A percentile compares a stretch with the other conserved stretches of the same genome.
These are phyloP conservation scores for Sesamia nonagrioides DNA, from an alignment of 1,140 invertebrate species.

Conservation along the genomic window DNA sequence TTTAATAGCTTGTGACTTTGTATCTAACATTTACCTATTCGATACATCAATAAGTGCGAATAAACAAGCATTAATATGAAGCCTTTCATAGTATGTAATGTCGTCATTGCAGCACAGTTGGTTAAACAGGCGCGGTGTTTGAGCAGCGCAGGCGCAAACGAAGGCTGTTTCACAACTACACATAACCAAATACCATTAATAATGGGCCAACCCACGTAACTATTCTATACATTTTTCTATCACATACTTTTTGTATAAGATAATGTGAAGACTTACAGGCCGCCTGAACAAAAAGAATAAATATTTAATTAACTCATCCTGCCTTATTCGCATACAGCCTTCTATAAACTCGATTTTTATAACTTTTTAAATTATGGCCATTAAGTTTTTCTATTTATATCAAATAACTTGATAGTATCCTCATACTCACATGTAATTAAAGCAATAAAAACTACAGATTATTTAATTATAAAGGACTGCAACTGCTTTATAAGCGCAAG, in stretches of 20 bases:
- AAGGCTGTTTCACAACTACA: constrained; percentile 52
- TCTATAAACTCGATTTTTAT: not conserved
- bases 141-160: constrained; percentile 39
- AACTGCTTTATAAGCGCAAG: constrained; percentile 7
- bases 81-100: constrained; percentile 4
- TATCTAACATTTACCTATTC: constrained; percentile 3
- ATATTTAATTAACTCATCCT: not conserved
- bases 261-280: not conserved
- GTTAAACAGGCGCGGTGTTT: constrained; percentile 40
- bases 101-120: constrained; percentile 38
- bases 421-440: not conserved
- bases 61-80: constrained; percentile 9
- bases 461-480: not conserved
- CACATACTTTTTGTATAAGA: not conserved
- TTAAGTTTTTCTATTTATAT: constrained; percentile 6
- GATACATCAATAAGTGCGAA: constrained; percentile 30
- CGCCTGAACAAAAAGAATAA: not conserved
- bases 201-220: constrained; percentile 21
- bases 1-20: not conserved
- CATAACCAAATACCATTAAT: constrained; percentile 48
- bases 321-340: not conserved
- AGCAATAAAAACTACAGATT: not conserved
- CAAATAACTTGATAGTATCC: not conserved
- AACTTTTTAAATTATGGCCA: not conserved
- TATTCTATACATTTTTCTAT: not conserved